Evolutionary conservation across 2,888 invertebrate species (phyloP).

Genomic region (Acanthosoma haemorrhoidale): DNA sequence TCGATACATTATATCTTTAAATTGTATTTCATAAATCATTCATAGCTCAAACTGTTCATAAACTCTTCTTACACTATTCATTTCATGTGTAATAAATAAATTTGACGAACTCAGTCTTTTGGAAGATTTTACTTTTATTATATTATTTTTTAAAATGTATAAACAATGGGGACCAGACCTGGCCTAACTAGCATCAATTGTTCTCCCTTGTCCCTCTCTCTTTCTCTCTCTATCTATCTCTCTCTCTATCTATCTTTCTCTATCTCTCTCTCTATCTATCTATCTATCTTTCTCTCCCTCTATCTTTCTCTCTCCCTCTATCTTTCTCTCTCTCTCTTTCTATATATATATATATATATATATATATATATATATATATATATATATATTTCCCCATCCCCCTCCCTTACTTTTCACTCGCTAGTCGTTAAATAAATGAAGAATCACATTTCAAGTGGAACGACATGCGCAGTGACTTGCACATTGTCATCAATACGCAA

Average conservation of each 20-base stretch:
- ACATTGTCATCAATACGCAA: conserved; percentile 24
- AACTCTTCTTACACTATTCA: conserved; percentile 18
- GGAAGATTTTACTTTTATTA: conserved; percentile 1
- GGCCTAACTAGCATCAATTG: conserved; percentile 37
- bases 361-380: not conserved
- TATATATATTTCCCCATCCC: not conserved
- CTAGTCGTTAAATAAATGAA: conserved; percentile 26
- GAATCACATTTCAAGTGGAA: conserved; percentile 21
- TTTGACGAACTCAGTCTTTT: conserved; percentile 18
- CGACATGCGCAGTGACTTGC: conserved; percentile 12
- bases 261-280: not conserved
- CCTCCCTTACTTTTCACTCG: conserved; percentile 25
- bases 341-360: no score
- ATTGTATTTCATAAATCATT: not conserved
- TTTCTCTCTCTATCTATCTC: not conserved
- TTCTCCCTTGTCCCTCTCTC: conserved; percentile 31
- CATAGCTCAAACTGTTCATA: conserved; percentile 24
- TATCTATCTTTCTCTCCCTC: no score
- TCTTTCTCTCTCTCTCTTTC: no score
- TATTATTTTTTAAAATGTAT: conserved; percentile 2
- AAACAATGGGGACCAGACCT: conserved; percentile 39
- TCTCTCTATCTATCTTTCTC: not conserved
- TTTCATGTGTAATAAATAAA: not conserved
- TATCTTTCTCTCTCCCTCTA: no score
- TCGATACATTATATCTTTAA: not conserved